Evolutionary conservation across 2,113 vertebrate genomes (phyloP), one percentile per base, ranked within the genome.

Genomic region (Carettochelys insculpta): DNA sequence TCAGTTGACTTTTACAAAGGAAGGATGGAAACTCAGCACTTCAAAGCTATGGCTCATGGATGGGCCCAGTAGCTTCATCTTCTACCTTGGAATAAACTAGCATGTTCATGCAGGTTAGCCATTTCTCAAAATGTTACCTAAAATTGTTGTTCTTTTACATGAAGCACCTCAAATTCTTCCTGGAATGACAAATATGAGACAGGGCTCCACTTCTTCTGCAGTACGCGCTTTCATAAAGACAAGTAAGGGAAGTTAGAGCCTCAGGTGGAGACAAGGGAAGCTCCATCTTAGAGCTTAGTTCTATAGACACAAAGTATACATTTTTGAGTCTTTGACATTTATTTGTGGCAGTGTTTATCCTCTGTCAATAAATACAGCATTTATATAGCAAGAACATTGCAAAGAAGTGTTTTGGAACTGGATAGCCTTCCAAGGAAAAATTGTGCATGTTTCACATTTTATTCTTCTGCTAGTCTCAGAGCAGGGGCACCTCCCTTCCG

Each of bases 1-100:
- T 81, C 54, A 61, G 80, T 88, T 92, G 80, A 92, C 82, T 73
- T 93, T 85, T 31, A 88, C 3, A 51, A 68, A 93, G 12, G 41
- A 43, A 73, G 38, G 41, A 13, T n/a, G 25, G 68, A 71, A 71
- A 41, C 88, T 8, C 20, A 71, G 24, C 4, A 6, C 56, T 87
- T 92, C 13, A 16, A 51, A 85, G 78, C 22, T 0, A 0, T 14
- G 76, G 17, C 89, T 85, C 34, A 54, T 90, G 75, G n/a, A 22
- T 86, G 19, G 38, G n/a, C n/a, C 10, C 61, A 38, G 11, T 68
- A 38, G n/a, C 61, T 38, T 68, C 61, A 68, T 68, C 34, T 68
- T 68, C 19, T 38, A n/a, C n/a, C 1, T 0, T 5, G 45, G 50
- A 82, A 12, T 29, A 58, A 5, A 58, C 54, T 27, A 58, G 54